These are phyloP conservation scores for Dasyurus viverrinus DNA, from an alignment of 2,113 vertebrate genomes.

Conservation along the genomic window DNA sequence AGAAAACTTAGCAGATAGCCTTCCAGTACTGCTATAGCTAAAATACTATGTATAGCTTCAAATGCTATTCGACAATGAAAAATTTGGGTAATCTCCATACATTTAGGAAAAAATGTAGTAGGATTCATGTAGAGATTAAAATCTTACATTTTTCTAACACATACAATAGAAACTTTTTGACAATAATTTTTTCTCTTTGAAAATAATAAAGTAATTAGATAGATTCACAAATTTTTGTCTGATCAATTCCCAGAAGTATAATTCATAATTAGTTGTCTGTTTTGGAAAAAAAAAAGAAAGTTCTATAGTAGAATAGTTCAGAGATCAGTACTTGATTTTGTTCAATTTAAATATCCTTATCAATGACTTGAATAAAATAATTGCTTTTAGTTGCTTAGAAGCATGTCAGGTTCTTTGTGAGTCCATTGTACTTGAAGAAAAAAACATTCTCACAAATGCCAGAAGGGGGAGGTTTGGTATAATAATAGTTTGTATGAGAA, in stretches of 20 bases:
- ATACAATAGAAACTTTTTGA: not conserved
- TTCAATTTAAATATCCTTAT: not conserved
- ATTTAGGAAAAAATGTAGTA: not conserved
- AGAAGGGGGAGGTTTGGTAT: not conserved
- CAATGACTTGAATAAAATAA: not conserved
- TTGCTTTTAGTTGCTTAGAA: too few relatives aligned
- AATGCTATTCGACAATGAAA: not conserved
- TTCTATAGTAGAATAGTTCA: fast-evolving
- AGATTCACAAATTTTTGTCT: too few relatives aligned
- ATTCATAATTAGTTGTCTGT: too few relatives aligned
- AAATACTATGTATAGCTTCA: not conserved
- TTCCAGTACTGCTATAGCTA: not conserved
- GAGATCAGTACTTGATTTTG: not conserved
- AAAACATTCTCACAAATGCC: not conserved
- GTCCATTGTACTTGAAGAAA: not conserved
- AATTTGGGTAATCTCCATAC: not conserved
- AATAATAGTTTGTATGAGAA: not conserved
- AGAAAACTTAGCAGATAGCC: not conserved
- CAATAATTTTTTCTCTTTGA: not conserved
- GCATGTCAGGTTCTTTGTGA: too few relatives aligned
- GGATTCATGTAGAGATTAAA: not conserved
- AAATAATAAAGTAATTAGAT: not conserved
- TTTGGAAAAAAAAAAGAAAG: too few relatives aligned
- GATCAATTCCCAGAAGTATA: too few relatives aligned
- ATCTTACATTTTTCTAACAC: not conserved